A percentile compares a stretch with the other conserved stretches of the same genome.
Evolutionary conservation across 2,888 invertebrate genomes (phyloP).

Genomic region (Listrodromus nycthemerus): DNA sequence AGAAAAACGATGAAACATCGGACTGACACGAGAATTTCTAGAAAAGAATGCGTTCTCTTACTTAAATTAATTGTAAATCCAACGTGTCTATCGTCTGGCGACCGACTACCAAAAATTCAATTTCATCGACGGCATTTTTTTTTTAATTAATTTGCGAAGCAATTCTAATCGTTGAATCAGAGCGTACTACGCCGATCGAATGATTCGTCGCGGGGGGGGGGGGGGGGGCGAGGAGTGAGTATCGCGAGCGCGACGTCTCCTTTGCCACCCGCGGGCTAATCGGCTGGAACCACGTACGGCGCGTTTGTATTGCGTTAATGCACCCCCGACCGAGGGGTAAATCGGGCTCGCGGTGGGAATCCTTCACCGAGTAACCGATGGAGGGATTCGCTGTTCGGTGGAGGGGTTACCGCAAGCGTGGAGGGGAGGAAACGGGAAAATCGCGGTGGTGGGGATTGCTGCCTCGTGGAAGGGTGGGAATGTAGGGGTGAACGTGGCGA

Average conservation of each 20-base stretch:
- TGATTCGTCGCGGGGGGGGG: background rate
- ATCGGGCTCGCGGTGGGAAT: conserved; percentile 66
- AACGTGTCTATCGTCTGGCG: background rate
- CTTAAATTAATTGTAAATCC: background rate
- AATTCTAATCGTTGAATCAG: background rate
- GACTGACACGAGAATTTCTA: background rate
- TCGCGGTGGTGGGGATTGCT: conserved; percentile 30
- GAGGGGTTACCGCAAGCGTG: conserved; percentile 50
- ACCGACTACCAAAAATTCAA: background rate
- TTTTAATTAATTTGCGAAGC: background rate
- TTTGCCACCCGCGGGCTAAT: conserved; percentile 64
- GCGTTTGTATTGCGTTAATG: conserved; percentile 73
- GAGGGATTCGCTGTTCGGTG: conserved; percentile 57
- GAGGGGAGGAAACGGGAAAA: conserved; percentile 39
- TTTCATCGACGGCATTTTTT: background rate
- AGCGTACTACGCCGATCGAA: background rate
- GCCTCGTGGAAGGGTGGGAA: conserved; percentile 49
- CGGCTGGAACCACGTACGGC: conserved; percentile 58
- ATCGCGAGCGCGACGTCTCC: conserved; percentile 47
- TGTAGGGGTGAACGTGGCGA: conserved; percentile 48
- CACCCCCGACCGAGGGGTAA: conserved; percentile 73
- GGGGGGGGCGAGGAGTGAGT: background rate
- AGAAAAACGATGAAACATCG: background rate
- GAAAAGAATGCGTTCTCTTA: background rate
- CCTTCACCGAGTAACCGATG: conserved; percentile 46